A percentile compares a stretch with the other conserved stretches of the same genome.
Conservation (phyloP, 2,113 vertebrate genomes). For the Dipodomys stephensi region DNA sequence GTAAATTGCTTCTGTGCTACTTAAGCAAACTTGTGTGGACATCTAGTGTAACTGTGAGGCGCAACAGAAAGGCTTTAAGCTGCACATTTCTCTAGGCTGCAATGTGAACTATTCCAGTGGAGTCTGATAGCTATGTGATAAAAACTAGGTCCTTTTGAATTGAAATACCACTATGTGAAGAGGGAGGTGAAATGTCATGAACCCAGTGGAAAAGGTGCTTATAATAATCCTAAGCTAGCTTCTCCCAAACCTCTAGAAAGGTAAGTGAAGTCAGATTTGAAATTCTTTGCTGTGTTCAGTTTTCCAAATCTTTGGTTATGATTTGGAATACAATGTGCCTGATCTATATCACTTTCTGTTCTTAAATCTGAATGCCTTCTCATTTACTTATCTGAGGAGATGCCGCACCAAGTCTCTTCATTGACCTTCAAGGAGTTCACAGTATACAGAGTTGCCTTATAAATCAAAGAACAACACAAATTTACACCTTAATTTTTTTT, state of each 20-base stretch:
- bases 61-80: background rate
- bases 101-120: conserved; percentile 38
- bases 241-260: background rate
- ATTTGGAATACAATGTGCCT: conserved; percentile 67
- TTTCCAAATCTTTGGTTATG: conserved; percentile 38
- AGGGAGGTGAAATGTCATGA: background rate
- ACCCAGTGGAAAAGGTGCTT: background rate
- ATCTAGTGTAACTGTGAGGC: background rate
- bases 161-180: background rate
- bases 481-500: conserved; percentile 50
- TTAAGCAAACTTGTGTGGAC: background rate
- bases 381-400: conserved; percentile 31
- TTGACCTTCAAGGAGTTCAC: conserved; percentile 14
- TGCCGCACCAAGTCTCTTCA: conserved; percentile 52
- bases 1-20: background rate
- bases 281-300: background rate
- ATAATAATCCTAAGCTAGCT: background rate
- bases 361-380: conserved; percentile 45
- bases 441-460: conserved; percentile 68
- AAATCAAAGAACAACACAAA: conserved; percentile 41
- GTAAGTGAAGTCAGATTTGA: background rate
- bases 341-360: conserved; percentile 37
- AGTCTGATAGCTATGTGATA: background rate
- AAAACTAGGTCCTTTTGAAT: conserved; percentile 38
- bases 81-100: background rate